Conservation (phyloP, 2,888 invertebrate genomes). For the Parnassius orleans region DNA sequence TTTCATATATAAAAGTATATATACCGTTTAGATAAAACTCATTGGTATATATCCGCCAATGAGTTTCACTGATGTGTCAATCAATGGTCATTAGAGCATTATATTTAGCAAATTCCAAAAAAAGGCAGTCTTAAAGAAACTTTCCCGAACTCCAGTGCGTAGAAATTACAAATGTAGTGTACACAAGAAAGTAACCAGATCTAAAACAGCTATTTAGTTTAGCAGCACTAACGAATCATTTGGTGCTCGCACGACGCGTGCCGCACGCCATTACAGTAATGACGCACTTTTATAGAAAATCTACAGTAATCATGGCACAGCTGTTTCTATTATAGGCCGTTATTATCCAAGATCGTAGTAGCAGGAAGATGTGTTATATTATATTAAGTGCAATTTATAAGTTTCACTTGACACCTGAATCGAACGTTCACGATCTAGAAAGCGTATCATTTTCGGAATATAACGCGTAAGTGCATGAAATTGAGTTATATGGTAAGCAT, state of each 20-base stretch:
- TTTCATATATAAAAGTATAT: too few relatives aligned
- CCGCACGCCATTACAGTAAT: conserved; percentile 59
- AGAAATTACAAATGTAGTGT: conserved; percentile 26
- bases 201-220: conserved; percentile 32
- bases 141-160: conserved; percentile 13
- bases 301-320: conserved; percentile 57
- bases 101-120: neutral
- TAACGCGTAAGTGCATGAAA: too few relatives aligned
- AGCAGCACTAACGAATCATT: conserved; percentile 37
- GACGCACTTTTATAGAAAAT: conserved; percentile 60
- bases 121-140: conserved; percentile 1
- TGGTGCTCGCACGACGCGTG: conserved; percentile 47
- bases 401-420: conserved; percentile 44
- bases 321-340: conserved; percentile 52
- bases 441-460: conserved; percentile 4
- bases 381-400: conserved; percentile 41
- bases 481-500: too few relatives aligned
- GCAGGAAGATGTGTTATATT: conserved; percentile 38
- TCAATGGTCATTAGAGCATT: neutral
- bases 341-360: conserved; percentile 39
- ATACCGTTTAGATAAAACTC: too few relatives aligned
- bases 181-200: conserved; percentile 24
- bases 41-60: too few relatives aligned
- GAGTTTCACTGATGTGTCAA: too few relatives aligned
- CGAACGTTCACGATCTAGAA: conserved; percentile 19